Evolutionary conservation across 2,797 vertebrate genomes (phyloP).

Genomic region (Strix occidentalis): DNA sequence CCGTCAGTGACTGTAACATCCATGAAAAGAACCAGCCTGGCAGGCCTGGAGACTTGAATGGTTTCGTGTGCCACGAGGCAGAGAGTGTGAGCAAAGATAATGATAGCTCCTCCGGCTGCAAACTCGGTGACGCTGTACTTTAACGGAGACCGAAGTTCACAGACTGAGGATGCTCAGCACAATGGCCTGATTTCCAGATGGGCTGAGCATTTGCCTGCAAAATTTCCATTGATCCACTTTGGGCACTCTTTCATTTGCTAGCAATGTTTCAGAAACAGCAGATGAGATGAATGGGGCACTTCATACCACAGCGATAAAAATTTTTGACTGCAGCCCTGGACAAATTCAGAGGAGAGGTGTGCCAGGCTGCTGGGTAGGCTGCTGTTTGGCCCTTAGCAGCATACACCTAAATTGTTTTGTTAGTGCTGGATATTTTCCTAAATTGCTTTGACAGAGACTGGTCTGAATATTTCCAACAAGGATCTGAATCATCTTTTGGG

Average conservation of each 20-base stretch:
- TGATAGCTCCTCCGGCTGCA: not conserved
- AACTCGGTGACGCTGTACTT: not conserved
- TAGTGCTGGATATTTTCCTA: not conserved
- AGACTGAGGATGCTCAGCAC: not conserved
- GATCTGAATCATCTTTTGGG: not conserved
- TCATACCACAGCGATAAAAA: too few species aligned
- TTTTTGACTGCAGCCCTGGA: not conserved
- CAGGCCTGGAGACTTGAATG: not conserved
- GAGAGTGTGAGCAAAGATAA: not conserved
- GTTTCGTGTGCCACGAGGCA: not conserved
- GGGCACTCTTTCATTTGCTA: not conserved
- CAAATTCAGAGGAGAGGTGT: not conserved
- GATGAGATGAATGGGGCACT: rapidly evolving
- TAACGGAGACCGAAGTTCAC: not conserved
- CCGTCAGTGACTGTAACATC: not conserved
- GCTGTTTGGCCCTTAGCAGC: not conserved
- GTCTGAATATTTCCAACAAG: not conserved
- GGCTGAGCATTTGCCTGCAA: not conserved
- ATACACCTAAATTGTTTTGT: not conserved
- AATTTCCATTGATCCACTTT: not conserved
- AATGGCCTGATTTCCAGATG: not conserved
- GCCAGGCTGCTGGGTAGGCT: not conserved
- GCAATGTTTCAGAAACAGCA: not conserved
- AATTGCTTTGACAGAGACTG: not conserved
- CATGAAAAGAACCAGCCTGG: not conserved